Base-by-base conservation (phyloP, 2,888 invertebrate species). In the Mythimna loreyi region DNA sequence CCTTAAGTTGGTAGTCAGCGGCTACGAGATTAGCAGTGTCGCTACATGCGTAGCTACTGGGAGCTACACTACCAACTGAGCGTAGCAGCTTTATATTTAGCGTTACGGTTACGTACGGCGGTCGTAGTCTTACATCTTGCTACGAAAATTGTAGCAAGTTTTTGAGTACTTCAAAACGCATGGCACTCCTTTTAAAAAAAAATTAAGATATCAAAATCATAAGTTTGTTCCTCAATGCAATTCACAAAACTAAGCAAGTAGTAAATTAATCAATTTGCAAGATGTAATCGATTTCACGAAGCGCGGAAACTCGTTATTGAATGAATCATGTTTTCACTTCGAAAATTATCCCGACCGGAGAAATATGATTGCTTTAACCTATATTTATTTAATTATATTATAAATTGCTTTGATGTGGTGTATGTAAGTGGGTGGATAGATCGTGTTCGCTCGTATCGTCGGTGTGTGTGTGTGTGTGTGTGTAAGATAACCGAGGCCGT, bases 401-500 rank as follows among this genome's bases (percentile, higher is more conserved):
- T 50, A 80, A 76, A 77, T 80, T 69, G 74, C 49, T 78, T 80
- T 77, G 68, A 73, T 67, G 80, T 72, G 68, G 75, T 56, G 67
- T 64, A 52, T 66, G 23, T 73, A 60, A 49, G 60, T 71, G 65
- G 52, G 59, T 77, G 63, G 69, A 61, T 72, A 61, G 70, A 62
- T 80, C 67, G 56, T 71, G 45, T 67, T 65, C 45, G 61, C 59
- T 74, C 60, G 61, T 74, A 64, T 74, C 65, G 23, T 76, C 60
- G 57, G 67, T 68, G 36, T 3, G 4, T 36, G 36, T 36, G 36
- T 3, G 4, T 36, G 36, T 36, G 72, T 83, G 80, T 83, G 82
- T 80, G 84, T 80, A 72, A 87, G 82, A 85, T 87, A 83, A 86
- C 78, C 83, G 85, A 79, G 78, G 74, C 84, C 82, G 86, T 86